These are phyloP conservation scores for Vollenhovia emeryi DNA, from an alignment of 1,140 invertebrate genomes.

Conservation along the genomic window DNA sequence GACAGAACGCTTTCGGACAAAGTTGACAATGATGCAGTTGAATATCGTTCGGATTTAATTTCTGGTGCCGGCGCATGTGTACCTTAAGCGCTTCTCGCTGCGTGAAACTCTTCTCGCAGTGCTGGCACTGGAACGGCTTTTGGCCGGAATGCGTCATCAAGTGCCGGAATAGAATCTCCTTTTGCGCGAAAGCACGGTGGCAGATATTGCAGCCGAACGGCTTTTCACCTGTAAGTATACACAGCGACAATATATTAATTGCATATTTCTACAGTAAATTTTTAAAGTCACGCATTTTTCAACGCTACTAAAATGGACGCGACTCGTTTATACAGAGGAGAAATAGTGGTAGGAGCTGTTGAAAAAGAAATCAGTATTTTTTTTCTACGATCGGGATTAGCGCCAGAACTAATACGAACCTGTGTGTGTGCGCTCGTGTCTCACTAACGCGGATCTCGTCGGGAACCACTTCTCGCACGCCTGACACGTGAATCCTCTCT, in stretches of 20 bases:
- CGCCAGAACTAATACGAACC: slow-evolving; percentile 71
- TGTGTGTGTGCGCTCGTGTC: slow-evolving; percentile 92
- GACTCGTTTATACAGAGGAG: neutral
- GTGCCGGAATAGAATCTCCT: slow-evolving; percentile 93
- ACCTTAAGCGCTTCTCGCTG: slow-evolving; percentile 89
- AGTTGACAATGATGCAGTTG: slow-evolving; percentile 88
- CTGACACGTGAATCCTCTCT: slow-evolving; percentile 87
- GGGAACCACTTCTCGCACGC: slow-evolving; percentile 94
- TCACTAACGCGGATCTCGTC: slow-evolving; percentile 90
- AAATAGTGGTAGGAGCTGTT: neutral
- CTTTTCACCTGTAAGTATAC: slow-evolving; percentile 87
- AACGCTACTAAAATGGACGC: neutral
- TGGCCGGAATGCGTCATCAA: slow-evolving; percentile 94
- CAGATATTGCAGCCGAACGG: slow-evolving; percentile 92
- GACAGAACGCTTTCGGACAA: slow-evolving; percentile 90
- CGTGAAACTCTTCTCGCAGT: slow-evolving; percentile 91
- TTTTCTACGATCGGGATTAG: slow-evolving; percentile 12
- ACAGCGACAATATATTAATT: slow-evolving; percentile 22
- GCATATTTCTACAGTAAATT: slow-evolving; percentile 31
- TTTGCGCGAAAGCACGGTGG: slow-evolving; percentile 90
- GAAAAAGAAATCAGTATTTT: neutral
- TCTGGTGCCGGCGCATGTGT: slow-evolving; percentile 88
- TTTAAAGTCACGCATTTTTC: neutral
- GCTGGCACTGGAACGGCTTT: slow-evolving; percentile 92
- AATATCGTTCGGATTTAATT: slow-evolving; percentile 86